phyloP scores from a whole-genome alignment of 1,140 invertebrate genomes.

The Monomorium pharaonis region DNA sequence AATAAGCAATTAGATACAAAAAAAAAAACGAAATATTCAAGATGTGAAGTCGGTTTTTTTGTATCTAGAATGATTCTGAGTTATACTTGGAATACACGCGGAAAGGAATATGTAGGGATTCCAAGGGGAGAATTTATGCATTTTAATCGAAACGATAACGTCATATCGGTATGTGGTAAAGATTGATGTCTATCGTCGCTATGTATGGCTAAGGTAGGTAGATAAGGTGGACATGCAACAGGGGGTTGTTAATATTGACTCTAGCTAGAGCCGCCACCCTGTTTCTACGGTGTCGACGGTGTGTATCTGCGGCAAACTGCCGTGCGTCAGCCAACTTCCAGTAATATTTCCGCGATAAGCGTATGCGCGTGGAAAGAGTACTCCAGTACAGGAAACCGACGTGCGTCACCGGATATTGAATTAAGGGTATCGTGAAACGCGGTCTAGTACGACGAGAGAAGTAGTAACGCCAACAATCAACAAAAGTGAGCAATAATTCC shows the following conservation, averaged over 20 bases:
- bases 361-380: neutral
- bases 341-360: slow-evolving; percentile 39
- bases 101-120: no score
- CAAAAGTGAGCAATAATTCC: neutral
- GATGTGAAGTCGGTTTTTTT: neutral
- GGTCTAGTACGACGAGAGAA: neutral
- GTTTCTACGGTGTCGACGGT: slow-evolving; percentile 15
- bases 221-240: slow-evolving; percentile 51
- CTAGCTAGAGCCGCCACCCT: slow-evolving; percentile 18
- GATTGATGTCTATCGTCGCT: slow-evolving; percentile 4
- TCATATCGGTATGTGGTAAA: slow-evolving; percentile 34
- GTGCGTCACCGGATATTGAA: neutral
- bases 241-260: slow-evolving; percentile 68
- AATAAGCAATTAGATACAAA: neutral
- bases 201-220: slow-evolving; percentile 6
- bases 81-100: neutral
- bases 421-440: neutral
- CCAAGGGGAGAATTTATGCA: neutral
- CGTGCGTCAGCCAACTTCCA: slow-evolving; percentile 4
- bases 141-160: slow-evolving; percentile 20
- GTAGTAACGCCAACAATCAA: neutral
- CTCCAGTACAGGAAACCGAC: slow-evolving; percentile 20
- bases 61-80: neutral
- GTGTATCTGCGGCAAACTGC: neutral
- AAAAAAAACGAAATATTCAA: neutral